phyloP scores from a whole-genome alignment of 2,113 vertebrate species.

The Pterocles gutturalis region DNA sequence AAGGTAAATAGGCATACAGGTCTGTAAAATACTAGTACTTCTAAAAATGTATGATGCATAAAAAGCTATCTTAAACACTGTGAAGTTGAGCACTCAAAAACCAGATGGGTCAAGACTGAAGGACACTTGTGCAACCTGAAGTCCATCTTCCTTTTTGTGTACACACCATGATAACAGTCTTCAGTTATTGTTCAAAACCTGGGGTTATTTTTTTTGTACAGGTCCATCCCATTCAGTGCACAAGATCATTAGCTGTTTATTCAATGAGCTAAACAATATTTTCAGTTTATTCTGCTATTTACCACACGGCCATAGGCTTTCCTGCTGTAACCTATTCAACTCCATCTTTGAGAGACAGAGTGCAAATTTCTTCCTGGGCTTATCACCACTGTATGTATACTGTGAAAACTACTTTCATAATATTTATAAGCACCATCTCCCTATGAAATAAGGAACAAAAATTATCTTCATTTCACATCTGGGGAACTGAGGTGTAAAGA shows the following conservation, averaged over 20 bases:
- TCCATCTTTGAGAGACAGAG: neutral
- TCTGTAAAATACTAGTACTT: neutral
- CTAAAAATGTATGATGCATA: fast-evolving
- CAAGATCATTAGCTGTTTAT: neutral
- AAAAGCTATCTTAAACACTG: neutral
- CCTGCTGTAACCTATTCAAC: neutral
- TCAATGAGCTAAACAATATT: neutral
- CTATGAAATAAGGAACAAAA: neutral
- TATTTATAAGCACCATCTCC: neutral
- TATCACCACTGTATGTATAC: neutral
- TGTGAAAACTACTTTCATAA: neutral
- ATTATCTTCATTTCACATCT: neutral
- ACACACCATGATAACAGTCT: neutral
- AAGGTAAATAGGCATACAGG: neutral
- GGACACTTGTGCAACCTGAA: neutral
- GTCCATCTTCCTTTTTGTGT: neutral
- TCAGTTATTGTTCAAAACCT: neutral
- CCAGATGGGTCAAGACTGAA: neutral
- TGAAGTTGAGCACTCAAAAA: neutral
- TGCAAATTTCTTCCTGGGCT: neutral
- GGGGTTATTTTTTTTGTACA: neutral
- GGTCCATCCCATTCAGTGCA: neutral
- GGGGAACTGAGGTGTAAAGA: neutral
- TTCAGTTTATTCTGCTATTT: neutral
- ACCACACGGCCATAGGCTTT: neutral